Evolutionary conservation across 2,888 invertebrate species (phyloP).

Genomic region (Tridacna crocea): DNA sequence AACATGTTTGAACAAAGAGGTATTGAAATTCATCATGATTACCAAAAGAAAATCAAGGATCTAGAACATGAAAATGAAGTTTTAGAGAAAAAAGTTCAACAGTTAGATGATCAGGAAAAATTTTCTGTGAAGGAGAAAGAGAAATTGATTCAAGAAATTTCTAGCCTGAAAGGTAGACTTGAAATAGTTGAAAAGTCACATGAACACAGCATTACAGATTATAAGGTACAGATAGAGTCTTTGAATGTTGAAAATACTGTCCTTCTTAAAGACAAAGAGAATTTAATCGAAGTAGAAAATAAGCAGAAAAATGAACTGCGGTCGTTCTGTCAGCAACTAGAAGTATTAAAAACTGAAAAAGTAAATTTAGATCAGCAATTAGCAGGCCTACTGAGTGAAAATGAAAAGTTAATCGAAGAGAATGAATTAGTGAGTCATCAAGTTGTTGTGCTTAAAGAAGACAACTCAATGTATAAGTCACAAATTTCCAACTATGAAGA

Average conservation of each 20-base stretch:
- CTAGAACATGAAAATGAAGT: slow-evolving; percentile 16
- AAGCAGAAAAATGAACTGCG: neutral
- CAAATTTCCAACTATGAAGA: slow-evolving; percentile 60
- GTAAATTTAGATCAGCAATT: neutral
- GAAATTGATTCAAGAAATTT: slow-evolving; percentile 12
- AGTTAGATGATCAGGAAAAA: slow-evolving; percentile 31
- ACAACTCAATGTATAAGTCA: slow-evolving; percentile 53
- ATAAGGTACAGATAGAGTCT: neutral
- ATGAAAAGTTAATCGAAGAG: slow-evolving; percentile 29
- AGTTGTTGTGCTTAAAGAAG: slow-evolving; percentile 46
- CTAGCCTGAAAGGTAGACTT: neutral
- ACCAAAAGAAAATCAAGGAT: slow-evolving; percentile 26
- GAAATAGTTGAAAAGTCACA: neutral
- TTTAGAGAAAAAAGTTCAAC: slow-evolving; percentile 30
- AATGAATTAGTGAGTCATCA: slow-evolving; percentile 45
- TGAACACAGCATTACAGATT: neutral
- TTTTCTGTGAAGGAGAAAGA: slow-evolving; percentile 35
- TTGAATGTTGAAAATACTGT: slow-evolving; percentile 1
- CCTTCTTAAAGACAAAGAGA: neutral
- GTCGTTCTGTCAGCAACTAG: slow-evolving; percentile 1
- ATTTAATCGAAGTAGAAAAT: neutral
- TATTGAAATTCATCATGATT: slow-evolving; percentile 19
- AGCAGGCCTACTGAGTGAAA: slow-evolving; percentile 22
- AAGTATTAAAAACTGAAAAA: neutral
- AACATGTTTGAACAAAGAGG: neutral